Percentiles rank a stretch among this genome's conserved stretches.
These are phyloP conservation scores for Porites lutea DNA, from an alignment of 64 coral and sea anemone species.

Conservation along the genomic window DNA sequence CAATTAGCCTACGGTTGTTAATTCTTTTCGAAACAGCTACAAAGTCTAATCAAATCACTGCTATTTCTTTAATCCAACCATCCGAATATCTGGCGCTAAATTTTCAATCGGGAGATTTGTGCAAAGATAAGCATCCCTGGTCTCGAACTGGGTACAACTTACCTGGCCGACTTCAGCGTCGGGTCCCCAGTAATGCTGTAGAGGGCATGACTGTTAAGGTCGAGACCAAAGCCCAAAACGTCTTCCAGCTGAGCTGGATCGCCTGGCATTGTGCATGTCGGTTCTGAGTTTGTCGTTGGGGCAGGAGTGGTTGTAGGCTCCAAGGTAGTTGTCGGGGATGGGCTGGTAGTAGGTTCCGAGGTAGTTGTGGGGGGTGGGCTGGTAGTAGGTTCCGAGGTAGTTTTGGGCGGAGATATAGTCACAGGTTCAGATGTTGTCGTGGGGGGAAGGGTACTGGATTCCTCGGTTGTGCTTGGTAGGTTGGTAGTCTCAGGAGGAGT, in stretches of 20 bases:
- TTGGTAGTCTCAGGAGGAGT: neutral
- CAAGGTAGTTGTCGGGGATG: neutral
- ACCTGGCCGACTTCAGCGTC: neutral
- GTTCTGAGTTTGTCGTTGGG: too few relatives aligned
- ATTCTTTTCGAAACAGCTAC: too few relatives aligned
- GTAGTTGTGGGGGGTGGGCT: neutral
- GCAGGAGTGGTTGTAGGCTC: neutral
- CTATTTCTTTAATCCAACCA: too few relatives aligned
- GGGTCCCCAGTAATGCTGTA: neutral
- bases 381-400: neutral
- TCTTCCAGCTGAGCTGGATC: neutral
- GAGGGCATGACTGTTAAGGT: constrained; percentile 46
- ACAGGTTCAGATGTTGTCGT: constrained; percentile 8
- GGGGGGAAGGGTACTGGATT: neutral
- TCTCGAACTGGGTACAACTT: neutral
- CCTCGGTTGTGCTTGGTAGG: neutral
- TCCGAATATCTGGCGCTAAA: too few relatives aligned
- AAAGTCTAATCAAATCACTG: too few relatives aligned
- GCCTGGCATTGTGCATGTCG: neutral
- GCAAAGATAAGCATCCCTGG: too few relatives aligned
- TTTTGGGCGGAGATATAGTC: neutral
- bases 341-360: neutral
- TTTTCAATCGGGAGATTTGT: too few relatives aligned
- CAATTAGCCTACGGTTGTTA: too few relatives aligned
- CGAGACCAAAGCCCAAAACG: constrained; percentile 33